Evolutionary conservation across 2,797 vertebrate species (phyloP), one percentile per base, ranked within the genome.

Genomic region (Coluber constrictor): DNA sequence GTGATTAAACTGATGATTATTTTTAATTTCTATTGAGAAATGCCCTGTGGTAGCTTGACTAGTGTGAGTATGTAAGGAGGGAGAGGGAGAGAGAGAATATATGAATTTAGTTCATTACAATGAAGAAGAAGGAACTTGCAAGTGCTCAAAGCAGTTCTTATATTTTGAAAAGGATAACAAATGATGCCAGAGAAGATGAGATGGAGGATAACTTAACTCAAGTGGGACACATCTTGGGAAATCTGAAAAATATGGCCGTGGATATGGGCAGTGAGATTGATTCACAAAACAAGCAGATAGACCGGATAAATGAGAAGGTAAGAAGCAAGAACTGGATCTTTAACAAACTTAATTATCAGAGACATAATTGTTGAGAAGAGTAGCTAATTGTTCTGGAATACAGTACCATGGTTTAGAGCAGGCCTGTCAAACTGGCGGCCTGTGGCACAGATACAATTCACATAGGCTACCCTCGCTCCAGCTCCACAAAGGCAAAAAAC

Each of bases 231-330:
- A 98, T 99, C 94, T 97, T 99, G 20, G 98, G 98, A 74, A 99
- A 99, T 97, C 97, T 99, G 96, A 99, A 98, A 97, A 97, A 74
- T 74, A 98, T 99, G 98, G 99, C 99, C 74, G 7, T 98, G 95
- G 98, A 99, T 95, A 99, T 99, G 99, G 99, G 99, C 95, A 98
- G 93, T 55, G 99, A 99, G 96, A 99, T 99, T 15, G 99, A 99
- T 93, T 96, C 98, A 94, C 99, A 99, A 95, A 99, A 99, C 97
- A 98, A 97, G 95, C 97, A 98, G 93, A 99, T 99, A 92, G 98
- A 98, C 66, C 93, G 95, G 95, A 99, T 99, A 98, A 98, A 96
- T 27, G 97, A 98, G 1, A 99, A 99, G 98, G 99, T 99, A 96
- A 96, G 96, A 74, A 86, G 55, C 56, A 6, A 90, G 13, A n/a